These are phyloP conservation scores for Rhynchopsitta pachyrhyncha DNA, from an alignment of 2,113 vertebrate species.

Conservation along the genomic window DNA sequence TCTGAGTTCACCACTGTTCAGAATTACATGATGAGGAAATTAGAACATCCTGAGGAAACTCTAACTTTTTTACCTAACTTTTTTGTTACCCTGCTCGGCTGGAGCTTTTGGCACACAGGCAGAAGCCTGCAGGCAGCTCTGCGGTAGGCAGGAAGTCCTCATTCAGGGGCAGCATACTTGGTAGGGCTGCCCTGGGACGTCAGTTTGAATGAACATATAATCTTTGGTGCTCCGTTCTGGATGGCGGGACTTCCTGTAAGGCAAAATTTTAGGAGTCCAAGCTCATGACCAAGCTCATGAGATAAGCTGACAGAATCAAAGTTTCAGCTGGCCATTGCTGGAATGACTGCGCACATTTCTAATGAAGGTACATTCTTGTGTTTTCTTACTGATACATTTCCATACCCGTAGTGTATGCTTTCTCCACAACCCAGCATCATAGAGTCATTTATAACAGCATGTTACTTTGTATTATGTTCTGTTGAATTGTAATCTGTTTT, in stretches of 20 bases:
- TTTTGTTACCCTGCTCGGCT: background rate
- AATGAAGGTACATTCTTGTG: background rate
- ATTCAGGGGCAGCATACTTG: accelerated
- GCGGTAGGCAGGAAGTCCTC: background rate
- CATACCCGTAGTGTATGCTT: background rate
- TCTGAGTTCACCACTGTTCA: background rate
- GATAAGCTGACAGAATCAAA: background rate
- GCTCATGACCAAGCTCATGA: background rate
- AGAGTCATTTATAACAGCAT: background rate
- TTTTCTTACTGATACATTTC: background rate
- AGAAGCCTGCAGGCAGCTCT: background rate
- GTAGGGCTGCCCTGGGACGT: background rate
- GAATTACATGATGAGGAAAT: background rate
- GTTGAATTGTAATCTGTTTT: conserved; percentile 23
- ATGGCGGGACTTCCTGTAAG: background rate
- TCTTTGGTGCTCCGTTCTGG: background rate
- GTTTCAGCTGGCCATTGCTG: background rate
- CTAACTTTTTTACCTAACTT: background rate
- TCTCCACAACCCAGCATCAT: background rate
- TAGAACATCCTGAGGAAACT: background rate
- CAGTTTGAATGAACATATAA: background rate
- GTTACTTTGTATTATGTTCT: background rate
- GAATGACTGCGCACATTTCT: background rate
- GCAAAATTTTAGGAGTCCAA: background rate
- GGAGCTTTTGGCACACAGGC: background rate